Evolutionary conservation across 2,113 vertebrate genomes (phyloP).

Genomic region (Lethenteron reissneri): DNA sequence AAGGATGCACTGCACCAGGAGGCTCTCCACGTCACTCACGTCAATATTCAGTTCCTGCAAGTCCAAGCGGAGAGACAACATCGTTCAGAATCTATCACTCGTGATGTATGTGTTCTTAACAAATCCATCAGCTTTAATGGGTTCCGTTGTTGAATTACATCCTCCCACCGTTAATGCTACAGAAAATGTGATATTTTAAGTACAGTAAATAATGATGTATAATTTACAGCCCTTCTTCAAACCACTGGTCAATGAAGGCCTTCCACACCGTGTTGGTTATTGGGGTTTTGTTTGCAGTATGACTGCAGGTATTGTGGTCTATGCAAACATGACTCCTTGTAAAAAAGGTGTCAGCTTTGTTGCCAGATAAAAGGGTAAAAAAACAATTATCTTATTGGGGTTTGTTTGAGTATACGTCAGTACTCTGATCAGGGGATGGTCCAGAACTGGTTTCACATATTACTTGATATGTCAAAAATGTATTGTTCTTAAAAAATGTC

Average conservation of each 20-base stretch:
- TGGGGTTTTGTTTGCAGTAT: neutral
- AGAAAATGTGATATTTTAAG: neutral
- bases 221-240: slow-evolving; percentile 11
- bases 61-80: slow-evolving; percentile 13
- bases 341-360: too few relatives aligned
- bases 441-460: neutral
- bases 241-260: too few relatives aligned
- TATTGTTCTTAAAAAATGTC: neutral
- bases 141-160: too few relatives aligned
- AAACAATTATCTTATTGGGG: neutral
- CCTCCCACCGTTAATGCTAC: too few relatives aligned
- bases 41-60: slow-evolving; percentile 94
- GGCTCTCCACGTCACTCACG: slow-evolving; percentile 93
- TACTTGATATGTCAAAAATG: neutral
- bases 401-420: neutral
- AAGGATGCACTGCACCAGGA: slow-evolving; percentile 98
- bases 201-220: slow-evolving; percentile 14
- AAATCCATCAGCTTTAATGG: too few relatives aligned
- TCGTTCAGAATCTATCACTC: too few relatives aligned
- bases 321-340: too few relatives aligned
- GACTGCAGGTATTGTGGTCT: too few relatives aligned
- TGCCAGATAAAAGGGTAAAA: too few relatives aligned
- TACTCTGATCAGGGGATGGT: neutral
- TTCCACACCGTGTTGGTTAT: neutral
- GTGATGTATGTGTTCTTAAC: too few relatives aligned